Conservation (phyloP, 2,797 vertebrate genomes). For the Crossoptilon crossoptilon region DNA sequence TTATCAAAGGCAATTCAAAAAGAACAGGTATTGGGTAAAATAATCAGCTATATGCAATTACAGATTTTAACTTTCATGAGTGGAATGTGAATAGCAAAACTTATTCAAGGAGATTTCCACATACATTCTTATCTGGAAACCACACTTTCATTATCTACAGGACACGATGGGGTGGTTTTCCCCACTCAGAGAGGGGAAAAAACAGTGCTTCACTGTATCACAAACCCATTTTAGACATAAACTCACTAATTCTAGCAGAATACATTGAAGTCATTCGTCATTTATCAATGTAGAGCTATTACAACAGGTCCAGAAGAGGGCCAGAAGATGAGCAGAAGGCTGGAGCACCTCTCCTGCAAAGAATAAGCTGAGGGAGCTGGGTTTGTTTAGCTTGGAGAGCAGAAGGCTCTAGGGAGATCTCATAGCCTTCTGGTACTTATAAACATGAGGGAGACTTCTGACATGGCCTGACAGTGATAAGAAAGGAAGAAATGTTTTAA, state of each 20-base stretch:
- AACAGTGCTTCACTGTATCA: background rate
- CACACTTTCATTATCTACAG: constrained; percentile 19
- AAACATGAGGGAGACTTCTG: background rate
- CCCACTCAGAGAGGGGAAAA: background rate
- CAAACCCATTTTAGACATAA: background rate
- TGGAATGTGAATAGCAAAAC: background rate
- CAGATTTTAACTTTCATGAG: background rate
- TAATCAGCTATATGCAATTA: background rate
- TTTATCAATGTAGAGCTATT: background rate
- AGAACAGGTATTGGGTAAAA: background rate
- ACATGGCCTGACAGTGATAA: background rate
- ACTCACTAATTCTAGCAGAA: background rate
- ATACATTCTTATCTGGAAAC: background rate
- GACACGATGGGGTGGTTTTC: background rate
- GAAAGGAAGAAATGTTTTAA: background rate
- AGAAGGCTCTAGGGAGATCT: background rate
- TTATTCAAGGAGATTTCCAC: background rate
- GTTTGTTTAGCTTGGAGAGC: background rate
- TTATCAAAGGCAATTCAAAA: background rate
- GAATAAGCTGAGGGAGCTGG: background rate
- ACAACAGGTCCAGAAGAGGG: background rate
- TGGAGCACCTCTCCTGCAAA: background rate
- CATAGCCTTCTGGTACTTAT: background rate
- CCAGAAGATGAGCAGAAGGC: background rate
- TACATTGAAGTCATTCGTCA: background rate